Base-by-base conservation (phyloP, 2,113 vertebrate genomes). In the Strix uralensis region DNA sequence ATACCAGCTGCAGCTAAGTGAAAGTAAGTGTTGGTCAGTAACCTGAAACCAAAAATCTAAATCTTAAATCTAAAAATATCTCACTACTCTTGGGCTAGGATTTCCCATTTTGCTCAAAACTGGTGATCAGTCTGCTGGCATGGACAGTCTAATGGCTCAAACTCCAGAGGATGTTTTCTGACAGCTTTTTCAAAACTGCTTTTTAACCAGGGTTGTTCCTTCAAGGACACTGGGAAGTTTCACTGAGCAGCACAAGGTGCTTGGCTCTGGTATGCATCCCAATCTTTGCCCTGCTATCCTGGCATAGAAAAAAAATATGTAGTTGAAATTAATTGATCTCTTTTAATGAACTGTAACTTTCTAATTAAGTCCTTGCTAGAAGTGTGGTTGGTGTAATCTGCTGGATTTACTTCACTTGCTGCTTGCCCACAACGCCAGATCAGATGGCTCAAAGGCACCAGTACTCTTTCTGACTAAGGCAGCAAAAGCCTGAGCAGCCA, bases 291-390 rank as follows among this genome's bases (percentile, higher is more conserved):
- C 38, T 92, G 25, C 47, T 86, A 27, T 73, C 55, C 74, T 90
- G 67, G 34, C 47, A 49, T 2, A 81, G 67, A 40, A 91, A 88
- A 85, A 82, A 88, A 81, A 15, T 4, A 34, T 16, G 5, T 67
- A 80, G 55, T 40, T 94, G 92, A 96, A 89, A 83, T 94, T 93
- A 75, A 92, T 61, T 59, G 67, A 15, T 89, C 59, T 96, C 84
- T 81, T 86, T 90, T 95, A 97, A 92, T 92, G 95, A 93, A 88
- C 17, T 82, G 62, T 54, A 92, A 63, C 75, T 93, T 94, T 86
- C 72, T 95, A 95, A 96, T 98, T 96, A 97, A 93, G 73, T 30
- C 22, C 5, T 92, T 81, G 11, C 75, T 84, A 84, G 65, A 94
- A 70, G 70, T 63, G 86, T 1, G 27, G 15, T 70, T 91, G 75